Evolutionary conservation across 2,888 invertebrate species (phyloP), one percentile per base, ranked within the genome.

Genomic region (Amphipoea lucens): DNA sequence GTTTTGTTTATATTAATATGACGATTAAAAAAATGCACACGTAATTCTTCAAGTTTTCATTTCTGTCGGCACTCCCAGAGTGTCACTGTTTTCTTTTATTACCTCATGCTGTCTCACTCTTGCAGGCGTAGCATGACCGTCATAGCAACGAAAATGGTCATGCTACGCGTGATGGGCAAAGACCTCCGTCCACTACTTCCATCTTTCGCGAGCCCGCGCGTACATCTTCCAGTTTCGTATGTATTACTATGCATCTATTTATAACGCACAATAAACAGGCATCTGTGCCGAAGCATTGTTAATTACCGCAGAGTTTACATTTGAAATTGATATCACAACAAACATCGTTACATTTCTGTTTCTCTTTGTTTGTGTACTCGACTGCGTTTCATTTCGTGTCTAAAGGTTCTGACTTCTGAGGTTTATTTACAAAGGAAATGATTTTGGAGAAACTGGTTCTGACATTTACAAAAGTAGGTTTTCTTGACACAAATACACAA

Each of bases 241-340:
- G 29, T 20, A n/a, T 54, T 23, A 9, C 4, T 29, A 20, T 17
- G 17, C 62, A 60, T 80, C 11, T 63, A 57, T 75, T 65, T 82
- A 57, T 14, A 75, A 23, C 23, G 23, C 45, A 40, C 17, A 66
- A 9, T 20, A 48, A 73, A 67, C 57, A 75, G 14, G 0, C n/a
- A 45, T 42, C 4, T 23, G 20, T n/a, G 14, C 7, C 60, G 14
- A 66, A 42, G 72, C 51, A 63, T 68, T 68, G 79, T 62, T 72
- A 84, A 79, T 79, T 29, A 84, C 62, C 71, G 23, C 72, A 14
- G 12, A 29, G 79, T 65, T 82, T 79, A 79, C 82, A 68, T 84
- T 84, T 36, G 72, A 82, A 84, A 84, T 69, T 73, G 82, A 82
- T 65, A 63, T 84, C 68, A 73, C 63, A 40, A 65, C 42, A 84